These are phyloP conservation scores for Mythimna vitellina DNA, from an alignment of 2,888 invertebrate species.

Conservation along the genomic window DNA sequence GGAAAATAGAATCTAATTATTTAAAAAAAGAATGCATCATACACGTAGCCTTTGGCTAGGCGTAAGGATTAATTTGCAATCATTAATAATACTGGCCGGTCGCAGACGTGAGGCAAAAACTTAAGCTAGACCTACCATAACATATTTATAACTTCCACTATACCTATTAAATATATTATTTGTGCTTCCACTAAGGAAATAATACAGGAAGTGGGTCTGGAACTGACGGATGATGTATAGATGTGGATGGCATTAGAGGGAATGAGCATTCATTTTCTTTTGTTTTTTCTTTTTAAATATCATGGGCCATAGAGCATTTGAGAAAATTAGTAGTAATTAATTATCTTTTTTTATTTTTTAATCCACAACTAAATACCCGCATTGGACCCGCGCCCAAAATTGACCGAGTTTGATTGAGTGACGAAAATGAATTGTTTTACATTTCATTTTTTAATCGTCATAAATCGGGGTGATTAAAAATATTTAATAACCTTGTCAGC, in stretches of 20 bases:
- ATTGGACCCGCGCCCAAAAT: no score
- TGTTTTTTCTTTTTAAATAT: not conserved
- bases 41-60: constrained; percentile 29
- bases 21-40: constrained; percentile 38
- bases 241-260: not conserved
- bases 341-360: not conserved
- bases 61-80: constrained; percentile 53
- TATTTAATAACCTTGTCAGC: no score
- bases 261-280: constrained; percentile 6
- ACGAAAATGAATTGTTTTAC: no score
- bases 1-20: not conserved
- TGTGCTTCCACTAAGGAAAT: constrained; percentile 13
- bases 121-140: constrained; percentile 50
- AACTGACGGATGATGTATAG: constrained; percentile 15
- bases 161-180: not conserved
- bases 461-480: no score
- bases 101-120: constrained; percentile 54
- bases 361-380: no score
- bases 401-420: no score
- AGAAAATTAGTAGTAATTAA: not conserved
- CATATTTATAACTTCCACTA: constrained; percentile 41
- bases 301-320: not conserved
- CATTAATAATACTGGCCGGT: constrained; percentile 46
- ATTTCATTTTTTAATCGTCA: no score
- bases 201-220: constrained; percentile 30